A percentile compares a stretch with the other conserved stretches of the same genome.
Evolutionary conservation across 2,113 vertebrate species (phyloP).

Genomic region (Salminus brasiliensis): DNA sequence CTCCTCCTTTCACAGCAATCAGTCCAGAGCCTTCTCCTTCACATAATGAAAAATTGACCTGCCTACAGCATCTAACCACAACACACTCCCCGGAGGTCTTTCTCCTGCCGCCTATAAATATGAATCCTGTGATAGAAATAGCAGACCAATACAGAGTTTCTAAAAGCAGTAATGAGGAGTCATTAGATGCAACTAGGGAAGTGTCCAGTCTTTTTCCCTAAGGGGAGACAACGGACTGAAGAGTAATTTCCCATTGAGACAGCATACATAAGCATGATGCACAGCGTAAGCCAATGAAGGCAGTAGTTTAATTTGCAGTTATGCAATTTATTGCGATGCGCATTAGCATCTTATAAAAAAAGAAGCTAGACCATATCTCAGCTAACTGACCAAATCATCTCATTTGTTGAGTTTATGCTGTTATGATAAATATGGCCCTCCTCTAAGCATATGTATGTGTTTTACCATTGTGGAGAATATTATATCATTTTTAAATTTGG

Average conservation of each 20-base stretch:
- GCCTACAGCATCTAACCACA: conserved; percentile 41
- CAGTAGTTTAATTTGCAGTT: neutral
- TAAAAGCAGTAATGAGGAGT: conserved; percentile 52
- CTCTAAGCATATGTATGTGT: too few relatives aligned
- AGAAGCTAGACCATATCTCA: neutral
- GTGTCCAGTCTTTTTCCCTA: conserved; percentile 8
- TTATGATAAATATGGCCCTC: too few relatives aligned
- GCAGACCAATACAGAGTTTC: conserved; percentile 49
- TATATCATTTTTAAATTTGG: too few relatives aligned
- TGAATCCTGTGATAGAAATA: conserved; percentile 41
- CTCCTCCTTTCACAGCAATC: neutral
- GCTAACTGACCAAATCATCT: neutral
- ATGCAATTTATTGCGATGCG: neutral
- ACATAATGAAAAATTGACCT: conserved; percentile 40
- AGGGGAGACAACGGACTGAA: conserved; percentile 1
- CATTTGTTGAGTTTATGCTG: too few relatives aligned
- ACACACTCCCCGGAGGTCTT: conserved; percentile 33
- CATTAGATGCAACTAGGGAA: conserved; percentile 41
- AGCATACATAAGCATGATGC: neutral
- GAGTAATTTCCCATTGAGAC: neutral
- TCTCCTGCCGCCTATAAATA: conserved; percentile 40
- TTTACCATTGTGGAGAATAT: too few relatives aligned
- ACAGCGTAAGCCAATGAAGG: neutral
- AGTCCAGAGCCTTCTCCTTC: conserved; percentile 41
- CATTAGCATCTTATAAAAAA: neutral